These are phyloP conservation scores for Glossosoma conforme DNA, from an alignment of 1,140 invertebrate genomes.

Conservation along the genomic window DNA sequence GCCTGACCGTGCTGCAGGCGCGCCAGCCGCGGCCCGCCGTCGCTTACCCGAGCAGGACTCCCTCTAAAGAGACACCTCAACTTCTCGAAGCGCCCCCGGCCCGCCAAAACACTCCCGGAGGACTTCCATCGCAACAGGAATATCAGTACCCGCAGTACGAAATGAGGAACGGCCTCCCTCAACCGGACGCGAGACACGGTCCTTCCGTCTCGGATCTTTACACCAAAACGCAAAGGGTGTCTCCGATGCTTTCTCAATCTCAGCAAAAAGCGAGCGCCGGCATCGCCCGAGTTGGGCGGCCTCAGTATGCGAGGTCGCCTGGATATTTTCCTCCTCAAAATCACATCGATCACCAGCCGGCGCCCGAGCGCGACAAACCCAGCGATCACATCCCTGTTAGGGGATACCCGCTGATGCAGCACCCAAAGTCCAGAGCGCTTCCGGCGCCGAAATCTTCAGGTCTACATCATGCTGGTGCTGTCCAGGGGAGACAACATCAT, in stretches of 20 bases:
- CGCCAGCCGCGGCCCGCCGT: constrained; percentile 30
- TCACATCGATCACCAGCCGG: constrained; percentile 1
- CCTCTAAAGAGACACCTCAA: background rate
- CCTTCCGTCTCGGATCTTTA: constrained; percentile 14
- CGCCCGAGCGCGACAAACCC: constrained; percentile 10
- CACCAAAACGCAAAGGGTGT: constrained; percentile 2
- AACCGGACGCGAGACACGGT: constrained; percentile 14
- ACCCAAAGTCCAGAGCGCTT: constrained; percentile 10
- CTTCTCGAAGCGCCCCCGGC: background rate
- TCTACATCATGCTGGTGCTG: background rate
- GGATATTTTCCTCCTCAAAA: constrained; percentile 14
- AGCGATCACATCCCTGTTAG: background rate
- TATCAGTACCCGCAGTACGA: constrained; percentile 16
- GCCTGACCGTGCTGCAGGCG: constrained; percentile 33
- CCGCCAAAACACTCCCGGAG: constrained; percentile 4
- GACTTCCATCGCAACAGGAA: background rate
- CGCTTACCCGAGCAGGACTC: background rate
- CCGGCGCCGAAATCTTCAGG: constrained; percentile 3
- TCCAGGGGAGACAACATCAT: background rate
- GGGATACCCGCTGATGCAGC: constrained; percentile 12
- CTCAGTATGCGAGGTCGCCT: constrained; percentile 8
- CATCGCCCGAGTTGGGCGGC: constrained; percentile 1
- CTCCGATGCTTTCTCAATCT: constrained; percentile 2
- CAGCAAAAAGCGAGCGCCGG: background rate
- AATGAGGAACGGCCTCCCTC: constrained; percentile 2